These are phyloP conservation scores for Datnioides undecimradiatus DNA, from an alignment of 2,113 vertebrate genomes.

Conservation along the genomic window DNA sequence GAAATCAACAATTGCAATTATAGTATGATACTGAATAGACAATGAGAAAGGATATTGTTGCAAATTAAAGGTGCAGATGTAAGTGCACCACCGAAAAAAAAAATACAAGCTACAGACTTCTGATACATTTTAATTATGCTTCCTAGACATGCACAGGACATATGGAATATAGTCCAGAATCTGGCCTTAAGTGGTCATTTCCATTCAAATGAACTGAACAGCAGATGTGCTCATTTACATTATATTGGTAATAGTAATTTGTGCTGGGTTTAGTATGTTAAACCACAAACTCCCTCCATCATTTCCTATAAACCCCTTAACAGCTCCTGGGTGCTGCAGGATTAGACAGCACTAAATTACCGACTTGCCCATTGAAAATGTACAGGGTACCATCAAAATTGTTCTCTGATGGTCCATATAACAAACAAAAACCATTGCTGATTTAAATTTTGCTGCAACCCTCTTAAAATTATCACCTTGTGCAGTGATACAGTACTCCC, in stretches of 20 bases:
- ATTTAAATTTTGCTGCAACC: too few species aligned
- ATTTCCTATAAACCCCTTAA: neutral
- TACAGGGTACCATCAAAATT: too few species aligned
- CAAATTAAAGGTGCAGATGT: neutral
- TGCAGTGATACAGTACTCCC: too few species aligned
- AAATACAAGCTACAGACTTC: neutral
- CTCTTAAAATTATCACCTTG: too few species aligned
- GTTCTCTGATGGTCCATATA: too few species aligned
- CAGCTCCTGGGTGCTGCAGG: neutral
- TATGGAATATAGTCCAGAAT: neutral
- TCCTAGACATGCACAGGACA: neutral
- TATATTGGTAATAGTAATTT: conserved; percentile 26
- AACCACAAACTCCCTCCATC: neutral
- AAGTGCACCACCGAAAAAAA: neutral
- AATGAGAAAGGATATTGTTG: neutral
- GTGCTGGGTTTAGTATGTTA: conserved; percentile 12
- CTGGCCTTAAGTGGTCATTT: conserved; percentile 14
- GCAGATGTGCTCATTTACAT: conserved; percentile 37
- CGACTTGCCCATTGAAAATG: neutral
- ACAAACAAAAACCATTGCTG: too few species aligned
- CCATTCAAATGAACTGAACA: conserved; percentile 22
- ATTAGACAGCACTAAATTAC: neutral
- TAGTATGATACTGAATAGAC: neutral
- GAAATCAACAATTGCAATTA: neutral
- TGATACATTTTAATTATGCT: neutral